Evolutionary conservation across 2,888 invertebrate species (phyloP).

Genomic region (Ophion ellenae): DNA sequence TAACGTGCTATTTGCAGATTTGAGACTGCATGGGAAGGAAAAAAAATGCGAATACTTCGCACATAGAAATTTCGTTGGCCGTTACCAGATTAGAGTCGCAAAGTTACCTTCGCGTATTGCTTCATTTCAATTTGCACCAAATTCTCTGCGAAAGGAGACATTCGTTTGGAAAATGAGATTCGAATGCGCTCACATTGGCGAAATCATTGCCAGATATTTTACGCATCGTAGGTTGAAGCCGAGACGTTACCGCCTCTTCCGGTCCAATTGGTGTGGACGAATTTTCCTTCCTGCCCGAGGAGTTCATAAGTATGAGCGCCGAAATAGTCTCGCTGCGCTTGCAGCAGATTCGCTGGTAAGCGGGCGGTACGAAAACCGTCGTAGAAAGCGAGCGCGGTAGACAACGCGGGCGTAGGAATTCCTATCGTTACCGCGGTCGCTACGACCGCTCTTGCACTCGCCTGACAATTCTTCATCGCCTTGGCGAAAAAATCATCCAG

Average conservation of each 20-base stretch:
- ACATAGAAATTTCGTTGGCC: background rate
- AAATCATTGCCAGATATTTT: conserved; percentile 72
- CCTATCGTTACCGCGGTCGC: conserved; percentile 89
- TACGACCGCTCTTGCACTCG: conserved; percentile 94
- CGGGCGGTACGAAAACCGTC: conserved; percentile 96
- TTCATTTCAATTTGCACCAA: background rate
- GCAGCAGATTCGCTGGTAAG: conserved; percentile 97
- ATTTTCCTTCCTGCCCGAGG: conserved; percentile 92
- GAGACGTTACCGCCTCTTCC: conserved; percentile 98
- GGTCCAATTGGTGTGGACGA: conserved; percentile 99
- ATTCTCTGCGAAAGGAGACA: background rate
- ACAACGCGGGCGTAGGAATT: conserved; percentile 97
- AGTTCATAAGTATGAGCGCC: conserved; percentile 99
- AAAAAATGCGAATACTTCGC: conserved; percentile 3
- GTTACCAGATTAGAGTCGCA: background rate
- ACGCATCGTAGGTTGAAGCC: conserved; percentile 95
- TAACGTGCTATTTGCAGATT: background rate
- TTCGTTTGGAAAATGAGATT: conserved; percentile 4
- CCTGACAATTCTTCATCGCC: conserved; percentile 92
- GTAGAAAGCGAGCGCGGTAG: conserved; percentile 97
- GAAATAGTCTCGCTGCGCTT: conserved; percentile 99
- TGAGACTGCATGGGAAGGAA: background rate
- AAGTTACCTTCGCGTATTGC: background rate
- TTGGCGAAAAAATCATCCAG: conserved; percentile 96
- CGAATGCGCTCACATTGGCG: background rate